Evolutionary conservation across 2,888 invertebrate species (phyloP).

Genomic region (Hypercompe scribonia): DNA sequence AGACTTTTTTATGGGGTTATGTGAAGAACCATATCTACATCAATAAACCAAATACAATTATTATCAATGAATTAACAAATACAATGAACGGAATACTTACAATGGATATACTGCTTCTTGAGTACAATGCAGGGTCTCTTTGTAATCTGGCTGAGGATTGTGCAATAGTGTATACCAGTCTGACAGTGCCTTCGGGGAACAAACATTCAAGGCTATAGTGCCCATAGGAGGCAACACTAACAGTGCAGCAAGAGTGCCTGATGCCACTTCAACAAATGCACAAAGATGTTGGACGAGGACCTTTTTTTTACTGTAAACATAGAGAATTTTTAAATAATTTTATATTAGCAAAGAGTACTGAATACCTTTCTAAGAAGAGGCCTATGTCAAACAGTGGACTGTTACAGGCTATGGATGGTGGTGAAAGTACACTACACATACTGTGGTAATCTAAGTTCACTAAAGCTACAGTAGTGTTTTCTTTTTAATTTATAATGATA

Average conservation of each 20-base stretch:
- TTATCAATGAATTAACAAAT: too few species aligned
- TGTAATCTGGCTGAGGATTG: slow-evolving; percentile 97
- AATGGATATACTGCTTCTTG: slow-evolving; percentile 99
- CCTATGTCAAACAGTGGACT: too few species aligned
- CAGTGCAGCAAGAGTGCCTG: slow-evolving; percentile 92
- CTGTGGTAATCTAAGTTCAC: too few species aligned
- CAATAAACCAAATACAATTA: too few species aligned
- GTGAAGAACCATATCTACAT: too few species aligned
- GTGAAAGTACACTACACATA: too few species aligned
- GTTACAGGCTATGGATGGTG: too few species aligned
- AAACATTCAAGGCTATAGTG: slow-evolving; percentile 91
- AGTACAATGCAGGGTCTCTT: slow-evolving; percentile 95
- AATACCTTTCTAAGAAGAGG: too few species aligned
- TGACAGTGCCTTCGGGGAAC: slow-evolving; percentile 92
- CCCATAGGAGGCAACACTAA: slow-evolving; percentile 94
- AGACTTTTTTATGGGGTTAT: too few species aligned
- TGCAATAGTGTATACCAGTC: slow-evolving; percentile 99
- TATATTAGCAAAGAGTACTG: not conserved
- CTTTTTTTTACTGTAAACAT: slow-evolving; percentile 89
- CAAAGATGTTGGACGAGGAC: slow-evolving; percentile 92
- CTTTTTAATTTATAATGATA: too few species aligned
- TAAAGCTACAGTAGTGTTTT: too few species aligned
- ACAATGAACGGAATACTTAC: too few species aligned
- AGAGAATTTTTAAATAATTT: not conserved
- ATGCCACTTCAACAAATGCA: slow-evolving; percentile 92